phyloP scores from a whole-genome alignment of 2,113 vertebrate genomes.

The Labeo rohita region DNA sequence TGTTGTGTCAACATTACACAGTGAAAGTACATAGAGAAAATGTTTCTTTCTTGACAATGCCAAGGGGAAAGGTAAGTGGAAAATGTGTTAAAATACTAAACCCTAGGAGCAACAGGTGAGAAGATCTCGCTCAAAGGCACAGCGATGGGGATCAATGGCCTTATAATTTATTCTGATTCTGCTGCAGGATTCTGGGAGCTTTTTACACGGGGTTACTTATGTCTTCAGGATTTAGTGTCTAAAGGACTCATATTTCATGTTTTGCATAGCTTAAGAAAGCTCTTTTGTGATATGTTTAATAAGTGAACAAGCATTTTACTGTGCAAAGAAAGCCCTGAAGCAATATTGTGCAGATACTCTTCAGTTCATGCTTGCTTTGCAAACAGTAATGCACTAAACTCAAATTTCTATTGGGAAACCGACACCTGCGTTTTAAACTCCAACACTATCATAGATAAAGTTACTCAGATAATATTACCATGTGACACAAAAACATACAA shows the following conservation, averaged over 20 bases:
- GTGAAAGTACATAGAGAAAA: constrained; percentile 8
- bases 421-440: constrained; percentile 9
- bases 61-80: neutral
- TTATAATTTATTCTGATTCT: neutral
- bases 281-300: constrained; percentile 15
- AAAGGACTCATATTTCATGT: constrained; percentile 14
- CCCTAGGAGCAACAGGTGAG: neutral
- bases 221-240: neutral
- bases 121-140: neutral
- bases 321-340: constrained; percentile 2
- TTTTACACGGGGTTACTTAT: neutral
- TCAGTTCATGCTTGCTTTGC: neutral
- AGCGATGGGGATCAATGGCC: neutral
- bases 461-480: neutral
- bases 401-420: neutral
- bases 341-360: neutral
- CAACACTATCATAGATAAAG: neutral
- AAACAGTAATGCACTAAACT: neutral
- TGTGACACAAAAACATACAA: neutral
- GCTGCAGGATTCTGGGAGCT: neutral
- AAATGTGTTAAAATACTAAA: neutral
- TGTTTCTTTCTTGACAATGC: neutral
- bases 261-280: neutral
- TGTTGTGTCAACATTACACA: neutral
- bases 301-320: constrained; percentile 17